Evolutionary conservation across 2,113 vertebrate genomes (phyloP), one percentile per base, ranked within the genome.

Genomic region (Notarius lentiginosus): DNA sequence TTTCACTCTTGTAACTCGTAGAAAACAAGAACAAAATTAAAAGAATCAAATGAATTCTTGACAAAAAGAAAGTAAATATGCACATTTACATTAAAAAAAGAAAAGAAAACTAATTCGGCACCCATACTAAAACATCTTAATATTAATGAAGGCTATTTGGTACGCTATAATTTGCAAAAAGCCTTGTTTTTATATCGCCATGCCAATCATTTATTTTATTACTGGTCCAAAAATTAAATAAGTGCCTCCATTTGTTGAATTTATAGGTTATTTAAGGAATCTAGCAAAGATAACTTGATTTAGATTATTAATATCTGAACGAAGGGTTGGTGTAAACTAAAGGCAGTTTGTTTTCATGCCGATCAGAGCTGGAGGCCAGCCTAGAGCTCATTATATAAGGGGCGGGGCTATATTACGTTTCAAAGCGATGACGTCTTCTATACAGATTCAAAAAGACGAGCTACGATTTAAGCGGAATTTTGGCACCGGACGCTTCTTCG

Each of bases 381-480:
- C 80, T 83, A 61, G 58, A 83, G 85, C 22, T 68, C 30, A 24
- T 87, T 79, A 79, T 77, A 77, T 83, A 82, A 61, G 47, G 81
- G 86, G 86, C 72, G 86, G 80, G 27, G 61, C 84, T 51, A 81
- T 49, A 63, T 82, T 89, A 76, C 75, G 84, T 70, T 70, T 87
- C 79, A 87, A 87, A 89, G 72, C 15, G 51, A 87, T 88, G 87
- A 90, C 89, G 89, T 87, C 86, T 88, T 86, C 86, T 76, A 81
- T 87, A 24, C 63, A 86, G 72, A 77, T 75, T 75, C 6, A 75
- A 82, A 76, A 61, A 82, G 51, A 61, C 11, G 34, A 70, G 79
- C 55, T 24, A 79, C 58, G 41, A 66, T 76, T 82, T 75, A 63
- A 65, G 66, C n/a, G 83, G 53, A 58, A 80, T 86, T 75, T 81